Percentiles rank a stretch among this genome's conserved stretches.
Conservation (phyloP, 2,113 vertebrate species). For the Crypturellus undulatus region DNA sequence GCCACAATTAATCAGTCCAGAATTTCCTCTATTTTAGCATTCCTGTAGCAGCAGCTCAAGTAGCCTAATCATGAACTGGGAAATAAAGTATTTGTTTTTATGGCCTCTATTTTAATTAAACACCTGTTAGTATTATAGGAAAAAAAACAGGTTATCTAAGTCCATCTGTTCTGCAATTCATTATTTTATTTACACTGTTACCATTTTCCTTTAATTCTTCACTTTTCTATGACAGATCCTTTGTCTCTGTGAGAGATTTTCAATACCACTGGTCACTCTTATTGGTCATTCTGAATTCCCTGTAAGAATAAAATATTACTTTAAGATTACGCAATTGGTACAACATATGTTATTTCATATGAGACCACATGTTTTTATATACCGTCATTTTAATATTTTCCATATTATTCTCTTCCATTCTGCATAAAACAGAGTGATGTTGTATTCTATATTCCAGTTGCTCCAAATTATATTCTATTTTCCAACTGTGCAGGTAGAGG, state of each 20-base stretch:
- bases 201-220: neutral
- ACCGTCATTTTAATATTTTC: neutral
- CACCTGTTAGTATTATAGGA: neutral
- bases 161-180: neutral
- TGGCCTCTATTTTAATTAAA: neutral
- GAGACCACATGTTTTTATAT: neutral
- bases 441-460: too few relatives aligned
- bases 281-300: neutral
- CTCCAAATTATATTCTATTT: neutral
- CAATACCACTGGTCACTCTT: neutral
- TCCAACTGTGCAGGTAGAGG: neutral
- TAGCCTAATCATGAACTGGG: neutral
- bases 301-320: neutral
- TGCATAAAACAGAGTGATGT: neutral
- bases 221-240: neutral
- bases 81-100: neutral
- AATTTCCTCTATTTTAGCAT: neutral
- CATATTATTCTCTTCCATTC: neutral
- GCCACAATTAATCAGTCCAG: neutral
- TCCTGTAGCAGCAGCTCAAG: neutral
- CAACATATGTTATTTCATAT: neutral
- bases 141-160: neutral
- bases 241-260: neutral
- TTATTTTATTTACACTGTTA: neutral
- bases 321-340: neutral